A percentile compares a stretch with the other conserved stretches of the same genome.
These are phyloP conservation scores for Standfussiana lucernea DNA, from an alignment of 2,888 invertebrate species.

Conservation along the genomic window DNA sequence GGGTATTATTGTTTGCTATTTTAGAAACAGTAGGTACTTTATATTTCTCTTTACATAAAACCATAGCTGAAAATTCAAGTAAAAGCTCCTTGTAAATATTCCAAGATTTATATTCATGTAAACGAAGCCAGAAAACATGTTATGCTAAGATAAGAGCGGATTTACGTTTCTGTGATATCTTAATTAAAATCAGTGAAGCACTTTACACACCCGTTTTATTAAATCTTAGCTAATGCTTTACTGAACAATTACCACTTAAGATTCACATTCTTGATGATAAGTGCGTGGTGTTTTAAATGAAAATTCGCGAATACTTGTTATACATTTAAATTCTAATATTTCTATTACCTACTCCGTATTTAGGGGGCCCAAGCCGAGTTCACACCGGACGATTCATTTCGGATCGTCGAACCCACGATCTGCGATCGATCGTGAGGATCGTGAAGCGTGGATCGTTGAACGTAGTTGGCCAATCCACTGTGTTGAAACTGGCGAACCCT, in stretches of 20 bases:
- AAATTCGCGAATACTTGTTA: neutral
- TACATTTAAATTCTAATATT: neutral
- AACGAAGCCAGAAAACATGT: slow-evolving; percentile 60
- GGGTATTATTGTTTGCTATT: neutral
- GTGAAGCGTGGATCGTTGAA: too few species aligned
- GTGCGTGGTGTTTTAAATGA: neutral
- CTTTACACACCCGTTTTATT: slow-evolving; percentile 59
- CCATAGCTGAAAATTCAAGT: neutral
- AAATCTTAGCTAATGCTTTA: slow-evolving; percentile 55
- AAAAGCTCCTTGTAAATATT: slow-evolving; percentile 34
- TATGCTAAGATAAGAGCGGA: slow-evolving; percentile 49
- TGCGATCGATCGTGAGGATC: neutral
- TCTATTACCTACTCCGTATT: neutral
- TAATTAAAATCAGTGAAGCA: slow-evolving; percentile 64
- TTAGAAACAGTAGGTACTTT: neutral
- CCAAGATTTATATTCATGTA: slow-evolving; percentile 43
- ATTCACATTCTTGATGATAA: slow-evolving; percentile 21
- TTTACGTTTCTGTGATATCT: slow-evolving; percentile 58
- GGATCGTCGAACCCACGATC: neutral
- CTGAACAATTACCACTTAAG: slow-evolving; percentile 49
- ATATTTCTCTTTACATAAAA: neutral
- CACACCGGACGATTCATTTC: neutral
- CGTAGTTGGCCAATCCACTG: neutral
- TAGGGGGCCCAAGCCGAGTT: neutral
- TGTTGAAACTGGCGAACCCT: neutral